Evolutionary conservation across 1,140 invertebrate genomes (phyloP).

Genomic region (Nephotettix cincticeps): DNA sequence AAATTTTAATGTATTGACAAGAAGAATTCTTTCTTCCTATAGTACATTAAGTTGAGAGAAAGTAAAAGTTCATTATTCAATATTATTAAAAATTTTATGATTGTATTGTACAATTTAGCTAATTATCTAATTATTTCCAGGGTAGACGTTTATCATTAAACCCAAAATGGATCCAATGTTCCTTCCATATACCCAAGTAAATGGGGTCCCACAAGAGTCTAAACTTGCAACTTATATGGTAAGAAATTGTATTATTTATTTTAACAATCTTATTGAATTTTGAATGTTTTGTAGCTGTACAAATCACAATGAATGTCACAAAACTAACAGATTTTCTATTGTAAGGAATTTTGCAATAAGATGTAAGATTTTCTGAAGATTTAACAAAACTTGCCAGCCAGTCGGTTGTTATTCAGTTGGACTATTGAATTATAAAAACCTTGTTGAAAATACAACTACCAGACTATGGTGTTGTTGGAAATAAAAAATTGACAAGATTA

Average conservation of each 20-base stretch:
- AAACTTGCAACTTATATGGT: constrained; percentile 85
- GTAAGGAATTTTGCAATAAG: too few species aligned
- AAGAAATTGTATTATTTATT: constrained; percentile 41
- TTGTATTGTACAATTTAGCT: not conserved
- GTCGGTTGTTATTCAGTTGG: too few species aligned
- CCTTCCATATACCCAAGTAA: constrained; percentile 56
- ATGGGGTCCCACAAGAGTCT: constrained; percentile 79
- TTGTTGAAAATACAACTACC: too few species aligned
- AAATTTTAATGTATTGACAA: not conserved
- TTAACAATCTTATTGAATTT: too few species aligned
- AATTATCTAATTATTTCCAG: not conserved
- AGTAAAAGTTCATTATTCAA: not conserved
- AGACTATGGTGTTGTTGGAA: too few species aligned
- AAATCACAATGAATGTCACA: too few species aligned
- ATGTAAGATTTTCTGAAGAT: too few species aligned
- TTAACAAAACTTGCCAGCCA: too few species aligned
- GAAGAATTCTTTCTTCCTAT: not conserved
- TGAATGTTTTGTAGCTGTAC: too few species aligned
- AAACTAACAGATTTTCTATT: too few species aligned
- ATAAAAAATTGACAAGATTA: too few species aligned
- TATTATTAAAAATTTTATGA: not conserved
- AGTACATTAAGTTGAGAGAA: not conserved
- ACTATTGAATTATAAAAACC: too few species aligned
- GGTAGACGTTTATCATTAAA: not conserved
- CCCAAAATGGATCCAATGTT: constrained; percentile 52